Evolutionary conservation across 2,797 vertebrate species (phyloP), one percentile per base, ranked within the genome.

Genomic region (Chelmon rostratus): DNA sequence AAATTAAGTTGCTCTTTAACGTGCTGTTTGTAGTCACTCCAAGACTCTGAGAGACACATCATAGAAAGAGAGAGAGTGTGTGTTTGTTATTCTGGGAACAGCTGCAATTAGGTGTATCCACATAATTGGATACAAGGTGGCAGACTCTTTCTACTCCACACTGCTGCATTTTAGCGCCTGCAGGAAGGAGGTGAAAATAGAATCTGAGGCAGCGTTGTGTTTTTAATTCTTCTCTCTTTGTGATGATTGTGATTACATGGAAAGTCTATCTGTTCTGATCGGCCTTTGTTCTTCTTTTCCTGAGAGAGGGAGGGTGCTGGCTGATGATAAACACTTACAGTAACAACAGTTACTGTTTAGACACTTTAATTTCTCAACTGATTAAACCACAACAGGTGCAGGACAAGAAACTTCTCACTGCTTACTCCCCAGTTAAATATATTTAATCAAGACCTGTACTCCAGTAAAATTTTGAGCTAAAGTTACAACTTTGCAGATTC

Each of bases 81-180:
- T 25, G 56, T 38, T 44, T 3, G 64, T 72, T 82, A 75, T 86
- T 86, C 49, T 86, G 53, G 73, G 67, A 68, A 33, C 46, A 53
- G 73, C 67, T 73, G 78, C 38, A 82, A 74, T 88, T 70, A 88
- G 47, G 18, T 31, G 52, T 58, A 64, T 85, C 64, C 58, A 61
- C 56, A 66, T 84, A 78, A 85, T 78, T 78, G 73, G 46, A 56
- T 63, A 19, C 12, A 38, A 86, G 68, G 83, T 68, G 74, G 50
- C 25, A 53, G 52, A 57, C 33, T 69, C 49, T 42, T 66, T 25
- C 31, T 59, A 31, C 47, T 38, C 2, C 63, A 57, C 47, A 46
- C 47, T 73, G 65, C 25, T 23, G 35, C 59, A 47, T 61, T 44
- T 71, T 31, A 57, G 23, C 15, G 18, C 42, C 69, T 59, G 38